Evolutionary conservation across 2,888 invertebrate genomes (phyloP), one percentile per base, ranked within the genome.

Genomic region (Clusia tigrina): DNA sequence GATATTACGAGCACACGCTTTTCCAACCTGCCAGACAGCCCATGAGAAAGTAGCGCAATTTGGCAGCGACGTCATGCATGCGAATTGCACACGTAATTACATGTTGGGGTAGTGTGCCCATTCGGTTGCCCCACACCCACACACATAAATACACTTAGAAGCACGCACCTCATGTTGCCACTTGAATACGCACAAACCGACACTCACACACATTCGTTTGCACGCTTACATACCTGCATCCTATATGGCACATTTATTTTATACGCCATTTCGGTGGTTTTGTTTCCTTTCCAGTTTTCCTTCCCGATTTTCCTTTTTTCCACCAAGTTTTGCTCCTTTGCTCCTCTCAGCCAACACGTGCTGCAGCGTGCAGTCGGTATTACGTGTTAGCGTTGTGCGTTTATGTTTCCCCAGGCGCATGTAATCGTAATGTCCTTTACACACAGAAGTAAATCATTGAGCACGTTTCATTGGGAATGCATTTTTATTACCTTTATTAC

Each of bases 381-480:
- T n/a, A n/a, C n/a, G n/a, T n/a, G n/a, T n/a, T n/a, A n/a, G n/a
- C n/a, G n/a, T n/a, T n/a, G n/a, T n/a, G 15, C 20, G 48, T 18
- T 18, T 17, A 17, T 48, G 2, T 17, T 48, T 12, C 48, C 10
- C n/a, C 48, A n/a, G 18, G 20, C n/a, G 48, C 48, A 18, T 48
- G 23, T 15, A 22, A 12, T 2, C 22, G 52, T 22, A 15, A 5
- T 9, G 5, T 18, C 12, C 26, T 25, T n/a, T 63, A 62, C 63
- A 67, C 66, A 72, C 66, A 70, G 71, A 70, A 74, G 72, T 72
- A 72, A 76, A 69, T 70, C 69, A 71, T 69, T 69, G 74, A 72
- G 70, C 78, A 78, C 76, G 73, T 76, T 72, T 69, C 69, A 66
- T 62, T 64, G 67, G 70, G 76, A 76, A 73, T 76, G 75, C 78